Conservation (phyloP, 2,113 vertebrate species). For the Willisornis vidua region DNA sequence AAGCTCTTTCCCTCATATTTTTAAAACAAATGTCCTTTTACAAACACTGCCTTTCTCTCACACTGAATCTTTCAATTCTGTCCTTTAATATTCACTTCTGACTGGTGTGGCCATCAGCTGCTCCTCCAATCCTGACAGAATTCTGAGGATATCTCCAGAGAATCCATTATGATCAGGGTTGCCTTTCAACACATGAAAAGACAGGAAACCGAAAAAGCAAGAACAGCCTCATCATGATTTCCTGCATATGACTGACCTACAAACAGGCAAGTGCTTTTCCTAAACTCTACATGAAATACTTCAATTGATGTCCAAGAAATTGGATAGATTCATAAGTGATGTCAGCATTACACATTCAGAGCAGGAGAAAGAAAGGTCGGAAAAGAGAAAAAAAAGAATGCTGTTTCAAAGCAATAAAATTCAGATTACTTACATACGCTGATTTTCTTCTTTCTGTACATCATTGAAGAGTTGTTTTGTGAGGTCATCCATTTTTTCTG, state of each 20-base stretch:
- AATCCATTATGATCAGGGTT: background rate
- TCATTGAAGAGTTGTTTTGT: constrained; percentile 84
- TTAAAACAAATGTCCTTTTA: background rate
- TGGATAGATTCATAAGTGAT: background rate
- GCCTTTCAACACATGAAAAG: background rate
- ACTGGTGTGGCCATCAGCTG: background rate
- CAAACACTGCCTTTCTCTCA: background rate
- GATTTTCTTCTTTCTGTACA: constrained; percentile 84
- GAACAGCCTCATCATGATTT: background rate
- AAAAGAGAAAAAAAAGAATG: background rate
- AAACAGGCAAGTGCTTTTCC: background rate
- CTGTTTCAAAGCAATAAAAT: background rate
- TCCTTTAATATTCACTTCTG: background rate
- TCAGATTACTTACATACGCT: constrained; percentile 82
- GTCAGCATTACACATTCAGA: background rate
- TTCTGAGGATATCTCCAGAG: background rate
- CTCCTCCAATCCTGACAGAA: background rate
- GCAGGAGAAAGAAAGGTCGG: background rate
- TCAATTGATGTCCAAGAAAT: background rate
- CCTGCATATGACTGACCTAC: background rate
- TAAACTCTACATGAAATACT: background rate
- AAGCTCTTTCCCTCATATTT: background rate
- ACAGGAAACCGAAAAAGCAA: background rate
- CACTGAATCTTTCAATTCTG: background rate
- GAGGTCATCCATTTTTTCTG: constrained; percentile 87